phyloP scores from a whole-genome alignment of 1,140 invertebrate species.

The Micrasema minimum region DNA sequence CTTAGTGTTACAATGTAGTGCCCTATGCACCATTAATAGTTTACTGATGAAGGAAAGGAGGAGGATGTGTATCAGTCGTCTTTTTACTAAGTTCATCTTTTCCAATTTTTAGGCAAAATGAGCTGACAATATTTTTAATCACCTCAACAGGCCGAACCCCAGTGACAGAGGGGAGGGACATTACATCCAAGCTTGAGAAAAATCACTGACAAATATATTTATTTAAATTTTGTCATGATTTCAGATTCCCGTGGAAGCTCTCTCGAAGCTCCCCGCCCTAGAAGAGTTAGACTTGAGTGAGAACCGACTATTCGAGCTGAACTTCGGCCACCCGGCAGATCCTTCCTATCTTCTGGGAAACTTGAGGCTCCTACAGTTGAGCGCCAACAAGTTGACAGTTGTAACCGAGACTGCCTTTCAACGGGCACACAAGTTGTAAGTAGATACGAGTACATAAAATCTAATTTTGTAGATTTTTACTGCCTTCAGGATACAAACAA shows the following conservation, averaged over 20 bases:
- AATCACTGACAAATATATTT: too few species aligned
- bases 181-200: too few species aligned
- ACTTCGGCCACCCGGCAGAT: constrained; percentile 54
- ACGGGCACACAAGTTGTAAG: constrained; percentile 21
- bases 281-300: constrained; percentile 62
- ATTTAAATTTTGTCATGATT: too few species aligned
- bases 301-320: constrained; percentile 60
- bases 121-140: too few species aligned
- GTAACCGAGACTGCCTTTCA: background rate
- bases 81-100: too few species aligned
- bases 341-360: background rate
- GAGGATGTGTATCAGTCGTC: too few species aligned
- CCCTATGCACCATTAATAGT: too few species aligned
- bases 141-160: too few species aligned
- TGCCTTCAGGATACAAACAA: background rate
- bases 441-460: background rate
- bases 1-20: too few species aligned
- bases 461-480: background rate
- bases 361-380: constrained; percentile 30
- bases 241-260: constrained; percentile 57
- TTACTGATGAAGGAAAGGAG: too few species aligned
- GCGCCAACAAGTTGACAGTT: constrained; percentile 15
- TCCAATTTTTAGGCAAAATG: too few species aligned
- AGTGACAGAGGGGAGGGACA: too few species aligned
- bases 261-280: constrained; percentile 56